Percentiles rank a stretch among this genome's conserved stretches.
phyloP scores from a whole-genome alignment of 2,888 invertebrate species.

The Lampropteryx suffumata region DNA sequence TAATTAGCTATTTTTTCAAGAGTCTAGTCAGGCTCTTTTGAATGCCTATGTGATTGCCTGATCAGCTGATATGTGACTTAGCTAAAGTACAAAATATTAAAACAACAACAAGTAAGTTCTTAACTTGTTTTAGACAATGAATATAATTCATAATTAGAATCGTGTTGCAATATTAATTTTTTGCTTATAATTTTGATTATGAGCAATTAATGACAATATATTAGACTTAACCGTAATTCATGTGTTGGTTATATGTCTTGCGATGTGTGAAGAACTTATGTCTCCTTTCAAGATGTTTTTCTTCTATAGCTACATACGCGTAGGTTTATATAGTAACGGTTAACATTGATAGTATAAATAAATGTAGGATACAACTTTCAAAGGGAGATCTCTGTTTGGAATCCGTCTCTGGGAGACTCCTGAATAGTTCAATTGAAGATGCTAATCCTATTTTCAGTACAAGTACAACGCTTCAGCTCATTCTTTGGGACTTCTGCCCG shows the following conservation, averaged over 20 bases:
- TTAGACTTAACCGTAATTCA: background rate
- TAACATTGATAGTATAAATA: too few species aligned
- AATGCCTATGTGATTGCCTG: conserved; percentile 12
- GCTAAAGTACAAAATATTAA: conserved; percentile 32
- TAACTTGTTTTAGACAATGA: conserved; percentile 37
- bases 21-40: too few species aligned
- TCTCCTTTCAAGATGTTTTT: too few species aligned
- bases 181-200: conserved; percentile 21
- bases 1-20: conserved; percentile 10
- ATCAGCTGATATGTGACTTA: conserved; percentile 28
- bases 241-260: background rate
- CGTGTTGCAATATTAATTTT: conserved; percentile 34
- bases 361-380: too few species aligned
- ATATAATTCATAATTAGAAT: conserved; percentile 31
- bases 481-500: too few species aligned
- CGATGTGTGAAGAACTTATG: background rate
- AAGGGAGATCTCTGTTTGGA: too few species aligned
- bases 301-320: too few species aligned
- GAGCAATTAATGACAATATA: conserved; percentile 1
- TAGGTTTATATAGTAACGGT: too few species aligned
- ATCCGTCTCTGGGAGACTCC: too few species aligned
- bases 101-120: conserved; percentile 14
- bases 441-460: too few species aligned
- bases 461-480: too few species aligned
- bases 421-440: too few species aligned